These are phyloP conservation scores for Schizopygopsis pylzovi DNA, from an alignment of 2,797 vertebrate genomes.

Conservation along the genomic window DNA sequence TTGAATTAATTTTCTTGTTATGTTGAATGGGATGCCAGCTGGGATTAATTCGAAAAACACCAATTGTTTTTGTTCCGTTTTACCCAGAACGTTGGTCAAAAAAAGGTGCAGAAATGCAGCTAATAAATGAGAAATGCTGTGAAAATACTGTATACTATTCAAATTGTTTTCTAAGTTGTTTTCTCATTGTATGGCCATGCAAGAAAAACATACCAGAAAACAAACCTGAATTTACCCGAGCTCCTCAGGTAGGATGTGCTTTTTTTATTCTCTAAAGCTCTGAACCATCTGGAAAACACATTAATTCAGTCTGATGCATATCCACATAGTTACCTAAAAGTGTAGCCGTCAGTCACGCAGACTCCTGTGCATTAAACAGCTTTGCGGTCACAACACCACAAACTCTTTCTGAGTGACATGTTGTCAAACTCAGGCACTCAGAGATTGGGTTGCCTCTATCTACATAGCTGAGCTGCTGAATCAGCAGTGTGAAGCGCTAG, in stretches of 20 bases:
- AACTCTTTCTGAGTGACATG: conserved; percentile 45
- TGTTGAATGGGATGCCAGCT: conserved; percentile 3
- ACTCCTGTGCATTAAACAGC: conserved; percentile 14
- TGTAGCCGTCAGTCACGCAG: not conserved
- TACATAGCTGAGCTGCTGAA: conserved; percentile 53
- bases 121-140: too few species aligned
- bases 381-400: conserved; percentile 30
- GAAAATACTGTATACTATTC: too few species aligned
- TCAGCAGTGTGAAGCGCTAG: conserved; percentile 45
- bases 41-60: not conserved
- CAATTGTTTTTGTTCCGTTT: too few species aligned
- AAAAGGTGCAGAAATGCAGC: too few species aligned
- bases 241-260: not conserved
- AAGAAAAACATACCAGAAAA: too few species aligned
- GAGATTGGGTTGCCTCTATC: conserved; percentile 47
- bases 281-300: conserved; percentile 3
- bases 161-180: too few species aligned
- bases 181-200: too few species aligned
- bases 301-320: not conserved
- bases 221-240: too few species aligned
- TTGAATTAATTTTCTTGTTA: conserved; percentile 1
- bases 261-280: not conserved
- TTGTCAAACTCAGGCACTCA: conserved; percentile 52
- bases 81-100: too few species aligned
- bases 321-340: not conserved